Conservation (phyloP, 2,888 invertebrate species). For the Ommatoiulus sabulosus region DNA sequence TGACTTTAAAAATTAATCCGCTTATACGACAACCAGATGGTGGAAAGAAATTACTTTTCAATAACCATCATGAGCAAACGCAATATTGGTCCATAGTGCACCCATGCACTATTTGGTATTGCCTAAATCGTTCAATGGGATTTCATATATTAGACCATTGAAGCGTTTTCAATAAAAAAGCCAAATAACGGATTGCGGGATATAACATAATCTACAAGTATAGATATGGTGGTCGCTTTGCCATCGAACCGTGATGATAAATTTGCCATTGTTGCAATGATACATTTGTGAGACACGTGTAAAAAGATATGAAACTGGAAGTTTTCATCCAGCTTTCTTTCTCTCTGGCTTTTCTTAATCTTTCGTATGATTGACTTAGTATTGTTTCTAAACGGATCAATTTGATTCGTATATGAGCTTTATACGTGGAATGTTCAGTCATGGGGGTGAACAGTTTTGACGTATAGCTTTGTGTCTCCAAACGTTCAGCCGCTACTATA, state of each 20-base stretch:
- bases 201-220: background rate
- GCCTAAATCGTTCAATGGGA: background rate
- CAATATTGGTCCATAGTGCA: background rate
- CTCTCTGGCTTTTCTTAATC: background rate
- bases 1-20: background rate
- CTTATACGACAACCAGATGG: background rate
- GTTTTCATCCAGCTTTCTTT: background rate
- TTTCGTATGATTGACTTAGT: constrained; percentile 29
- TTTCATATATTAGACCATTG: background rate
- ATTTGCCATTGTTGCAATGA: background rate
- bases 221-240: background rate
- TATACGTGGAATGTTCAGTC: background rate
- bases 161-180: constrained; percentile 9
- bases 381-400: constrained; percentile 29
- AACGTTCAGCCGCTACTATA: background rate
- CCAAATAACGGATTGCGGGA: background rate
- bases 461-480: background rate
- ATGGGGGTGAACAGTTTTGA: background rate
- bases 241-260: background rate
- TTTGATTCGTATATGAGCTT: background rate
- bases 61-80: background rate
- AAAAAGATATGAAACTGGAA: background rate
- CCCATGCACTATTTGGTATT: background rate
- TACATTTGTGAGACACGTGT: constrained; percentile 3
- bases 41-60: background rate